phyloP scores from a whole-genome alignment of 2,113 vertebrate species.

The Axis porcinus region DNA sequence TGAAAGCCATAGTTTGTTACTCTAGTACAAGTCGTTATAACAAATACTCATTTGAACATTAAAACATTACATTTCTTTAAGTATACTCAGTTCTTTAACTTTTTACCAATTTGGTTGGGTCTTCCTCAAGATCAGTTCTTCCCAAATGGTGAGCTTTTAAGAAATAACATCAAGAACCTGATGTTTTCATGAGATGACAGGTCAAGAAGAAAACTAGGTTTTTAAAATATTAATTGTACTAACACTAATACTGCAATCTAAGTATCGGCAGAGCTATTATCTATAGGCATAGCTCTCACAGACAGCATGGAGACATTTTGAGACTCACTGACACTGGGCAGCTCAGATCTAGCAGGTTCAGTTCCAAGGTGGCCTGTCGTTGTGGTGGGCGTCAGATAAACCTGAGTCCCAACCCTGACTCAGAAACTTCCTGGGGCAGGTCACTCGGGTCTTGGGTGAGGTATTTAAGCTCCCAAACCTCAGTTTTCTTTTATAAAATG shows the following conservation, averaged over 20 bases:
- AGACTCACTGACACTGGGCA: not conserved
- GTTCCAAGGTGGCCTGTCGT: not conserved
- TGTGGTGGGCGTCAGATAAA: not conserved
- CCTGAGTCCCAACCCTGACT: not conserved
- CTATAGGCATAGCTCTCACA: not conserved
- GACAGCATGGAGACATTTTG: not conserved
- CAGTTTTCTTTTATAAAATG: not conserved
- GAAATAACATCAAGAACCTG: constrained; percentile 27
- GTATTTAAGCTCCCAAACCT: not conserved
- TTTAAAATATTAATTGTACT: constrained; percentile 1
- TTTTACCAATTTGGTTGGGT: not conserved
- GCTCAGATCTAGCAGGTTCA: not conserved
- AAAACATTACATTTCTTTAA: not conserved
- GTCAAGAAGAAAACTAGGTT: constrained; percentile 31
- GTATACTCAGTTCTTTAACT: not conserved
- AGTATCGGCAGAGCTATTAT: not conserved
- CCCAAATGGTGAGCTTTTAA: constrained; percentile 11
- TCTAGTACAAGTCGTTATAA: not conserved
- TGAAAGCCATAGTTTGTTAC: not conserved
- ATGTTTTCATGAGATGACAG: constrained; percentile 6
- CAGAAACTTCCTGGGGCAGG: not conserved
- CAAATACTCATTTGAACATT: not conserved
- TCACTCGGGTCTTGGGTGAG: not conserved
- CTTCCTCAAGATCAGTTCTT: constrained; percentile 1
- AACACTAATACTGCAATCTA: not conserved